Percentiles rank a stretch among this genome's conserved stretches.
phyloP scores from a whole-genome alignment of 1,140 invertebrate species.

The Parasteatoda tepidariorum region DNA sequence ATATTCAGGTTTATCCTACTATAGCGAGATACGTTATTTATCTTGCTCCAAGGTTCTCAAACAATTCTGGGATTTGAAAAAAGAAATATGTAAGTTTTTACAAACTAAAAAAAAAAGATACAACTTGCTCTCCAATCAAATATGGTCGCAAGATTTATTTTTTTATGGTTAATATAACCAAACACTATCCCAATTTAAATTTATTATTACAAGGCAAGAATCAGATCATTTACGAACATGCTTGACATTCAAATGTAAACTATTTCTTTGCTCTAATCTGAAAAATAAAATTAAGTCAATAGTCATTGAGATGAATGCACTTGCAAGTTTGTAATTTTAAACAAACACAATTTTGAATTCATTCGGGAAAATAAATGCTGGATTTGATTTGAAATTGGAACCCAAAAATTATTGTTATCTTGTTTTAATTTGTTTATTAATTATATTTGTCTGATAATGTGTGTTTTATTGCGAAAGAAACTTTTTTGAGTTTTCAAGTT shows the following conservation, averaged over 20 bases:
- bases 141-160: constrained; percentile 12
- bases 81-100: not conserved
- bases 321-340: too few relatives aligned
- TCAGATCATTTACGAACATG: constrained; percentile 8
- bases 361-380: too few relatives aligned
- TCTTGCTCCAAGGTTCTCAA: not conserved
- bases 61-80: not conserved
- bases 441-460: too few relatives aligned
- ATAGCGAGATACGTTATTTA: not conserved
- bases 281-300: too few relatives aligned
- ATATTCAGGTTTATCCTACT: not conserved
- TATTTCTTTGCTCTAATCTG: not conserved
- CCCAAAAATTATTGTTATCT: too few relatives aligned
- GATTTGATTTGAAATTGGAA: too few relatives aligned
- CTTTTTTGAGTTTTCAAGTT: too few relatives aligned
- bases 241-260: not conserved
- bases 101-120: not conserved
- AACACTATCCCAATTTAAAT: constrained; percentile 2
- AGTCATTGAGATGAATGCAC: too few relatives aligned
- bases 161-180: constrained; percentile 4
- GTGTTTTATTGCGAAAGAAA: too few relatives aligned
- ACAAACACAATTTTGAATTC: too few relatives aligned
- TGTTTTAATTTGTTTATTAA: too few relatives aligned
- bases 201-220: not conserved
- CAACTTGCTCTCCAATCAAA: not conserved